Base-by-base conservation (phyloP, 1,140 invertebrate species). In the Drosophila ficusphila region DNA sequence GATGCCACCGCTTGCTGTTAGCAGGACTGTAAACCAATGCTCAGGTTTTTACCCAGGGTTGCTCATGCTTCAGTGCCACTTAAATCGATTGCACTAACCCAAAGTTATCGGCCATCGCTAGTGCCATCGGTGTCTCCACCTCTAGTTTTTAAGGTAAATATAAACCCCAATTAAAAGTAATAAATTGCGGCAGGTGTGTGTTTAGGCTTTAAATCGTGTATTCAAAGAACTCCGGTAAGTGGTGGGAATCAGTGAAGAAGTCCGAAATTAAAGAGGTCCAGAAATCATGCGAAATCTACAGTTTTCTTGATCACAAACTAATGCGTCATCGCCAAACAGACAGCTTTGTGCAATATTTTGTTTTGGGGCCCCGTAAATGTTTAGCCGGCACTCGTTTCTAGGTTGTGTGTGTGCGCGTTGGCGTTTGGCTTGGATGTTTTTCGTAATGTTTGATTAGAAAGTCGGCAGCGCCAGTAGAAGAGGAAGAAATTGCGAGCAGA, bases 371-470 rank as follows among this genome's bases (percentile, higher is more conserved):
- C 12, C 19, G 42, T 52, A 69, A 75, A 60, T 42, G 52, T 67
- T 77, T 62, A 70, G 52, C 77, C 83, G 77, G 82, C 79, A 62
- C 54, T 58, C 60, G 16, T 11, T 65, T 12, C 4, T 19, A 33
- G 5, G 25, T 6, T 21, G 60, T 42, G 34, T 49, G 60, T 19
- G 25, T 52, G 56, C 54, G 68, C 56, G 46, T 51, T 42, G 46
- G 70, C 52, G 60, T n/a, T 52, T 46, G 39, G 19, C 34, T 64
- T 4, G 19, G 34, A 34, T 33, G 51, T 54, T 57, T 31, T 57
- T 57, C 49, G 56, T 49, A 58, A 56, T 78, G 77, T 88, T 82
- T 88, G 77, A 88, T 88, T 88, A 88, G 82, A 88, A 88, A 88
- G 82, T 88, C 71, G 71, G 49, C 61, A 18, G 41, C 71, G 65